Base-by-base conservation (phyloP, 2,888 invertebrate species). In the Apantesis nais region DNA sequence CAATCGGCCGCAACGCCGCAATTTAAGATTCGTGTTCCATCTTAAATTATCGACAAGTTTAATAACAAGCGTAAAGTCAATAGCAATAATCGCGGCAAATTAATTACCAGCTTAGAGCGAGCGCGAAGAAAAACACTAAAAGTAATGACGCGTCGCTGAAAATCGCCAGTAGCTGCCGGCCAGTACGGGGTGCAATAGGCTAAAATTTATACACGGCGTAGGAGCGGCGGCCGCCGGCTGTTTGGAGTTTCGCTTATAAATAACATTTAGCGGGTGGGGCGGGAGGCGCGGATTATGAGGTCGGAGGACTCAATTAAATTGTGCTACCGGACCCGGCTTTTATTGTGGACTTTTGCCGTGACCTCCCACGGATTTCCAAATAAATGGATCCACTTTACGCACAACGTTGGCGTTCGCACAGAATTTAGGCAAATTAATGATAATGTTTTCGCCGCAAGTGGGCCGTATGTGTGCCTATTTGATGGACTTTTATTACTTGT, bases 221-320 rank as follows among this genome's bases (percentile, higher is more conserved):
- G 87, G 86, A 84, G 86, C 83, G 85, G 81, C 88, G 83, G 85
- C 85, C 84, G 86, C 80, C 84, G 83, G 86, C 78, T 85, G 89
- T 89, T 89, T 85, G 83, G 90, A 89, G 90, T 91, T 89, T 86
- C 89, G 90, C 90, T 92, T 93, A 93, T 93, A 94, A 94, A 94
- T 94, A 94, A 93, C 93, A 93, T 92, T 93, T 91, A 92, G 92
- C 90, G 92, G 92, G 91, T 83, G 90, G 91, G 87, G 89, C 88
- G 90, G 87, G 89, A 87, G 89, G 89, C 83, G 78, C 88, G 92
- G 93, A 93, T 94, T 94, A 94, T 94, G 93, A 94, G 94, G 94
- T 94, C 92, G 92, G 90, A 92, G 93, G 93, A 94, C 93, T 94
- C 94, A 94, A 94, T 94, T 94, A 94, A 94, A 94, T 89, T 89